Conservation (phyloP, 2,113 vertebrate genomes). For the Parus major region DNA sequence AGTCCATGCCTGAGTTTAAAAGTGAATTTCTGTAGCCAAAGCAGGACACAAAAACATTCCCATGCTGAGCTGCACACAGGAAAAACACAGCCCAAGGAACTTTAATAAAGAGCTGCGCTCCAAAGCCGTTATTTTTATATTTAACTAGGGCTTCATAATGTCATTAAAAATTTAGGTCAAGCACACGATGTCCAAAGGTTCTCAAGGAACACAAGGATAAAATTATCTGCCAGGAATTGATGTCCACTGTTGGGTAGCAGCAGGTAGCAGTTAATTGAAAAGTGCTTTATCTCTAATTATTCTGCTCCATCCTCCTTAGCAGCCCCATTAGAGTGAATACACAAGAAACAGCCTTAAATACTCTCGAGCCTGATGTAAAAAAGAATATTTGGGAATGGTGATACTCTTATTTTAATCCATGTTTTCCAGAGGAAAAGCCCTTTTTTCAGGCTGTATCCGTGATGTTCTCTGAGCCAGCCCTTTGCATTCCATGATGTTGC, state of each 20-base stretch:
- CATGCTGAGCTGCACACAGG: background rate
- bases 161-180: conserved; percentile 61
- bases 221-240: conserved; percentile 52
- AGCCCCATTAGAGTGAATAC: conserved; percentile 20
- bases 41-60: background rate
- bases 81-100: conserved; percentile 13
- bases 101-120: background rate
- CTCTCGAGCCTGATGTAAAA: background rate
- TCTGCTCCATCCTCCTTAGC: conserved; percentile 45
- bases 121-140: conserved; percentile 29
- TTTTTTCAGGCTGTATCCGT: background rate
- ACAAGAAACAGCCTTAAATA: conserved; percentile 5
- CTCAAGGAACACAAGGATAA: conserved; percentile 4
- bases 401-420: background rate
- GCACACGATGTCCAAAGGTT: conserved; percentile 20
- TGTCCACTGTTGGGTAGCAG: conserved; percentile 34
- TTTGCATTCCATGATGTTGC: background rate
- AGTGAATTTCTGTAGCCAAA: background rate
- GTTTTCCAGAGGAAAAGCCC: conserved; percentile 36
- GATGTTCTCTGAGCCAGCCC: background rate
- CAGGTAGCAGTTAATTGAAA: conserved; percentile 65
- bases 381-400: background rate
- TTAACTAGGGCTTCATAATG: conserved; percentile 14
- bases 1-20: background rate
- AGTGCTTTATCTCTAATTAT: conserved; percentile 65